Conservation (phyloP, 2,888 invertebrate genomes). For the Diarsia rubi region DNA sequence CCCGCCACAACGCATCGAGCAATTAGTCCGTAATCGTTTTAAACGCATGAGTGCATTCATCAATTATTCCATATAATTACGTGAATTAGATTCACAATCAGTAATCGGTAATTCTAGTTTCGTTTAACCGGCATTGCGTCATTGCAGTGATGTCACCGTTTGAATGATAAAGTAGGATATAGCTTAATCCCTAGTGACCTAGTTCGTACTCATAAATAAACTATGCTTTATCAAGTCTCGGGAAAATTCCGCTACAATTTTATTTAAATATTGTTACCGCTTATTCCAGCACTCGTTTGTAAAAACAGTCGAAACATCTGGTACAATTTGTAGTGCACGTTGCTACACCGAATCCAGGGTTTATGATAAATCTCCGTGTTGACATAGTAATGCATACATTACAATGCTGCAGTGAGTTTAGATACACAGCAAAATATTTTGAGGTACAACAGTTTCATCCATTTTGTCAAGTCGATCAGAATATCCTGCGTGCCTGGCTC, state of each 20-base stretch:
- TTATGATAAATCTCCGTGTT: slow-evolving; percentile 36
- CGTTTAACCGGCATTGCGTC: slow-evolving; percentile 50
- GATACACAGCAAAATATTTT: slow-evolving; percentile 22
- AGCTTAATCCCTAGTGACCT: slow-evolving; percentile 47
- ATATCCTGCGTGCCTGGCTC: neutral
- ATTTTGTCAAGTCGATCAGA: neutral
- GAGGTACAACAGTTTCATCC: neutral
- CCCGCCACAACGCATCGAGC: slow-evolving; percentile 38
- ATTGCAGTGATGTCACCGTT: slow-evolving; percentile 40
- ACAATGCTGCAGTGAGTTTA: slow-evolving; percentile 12
- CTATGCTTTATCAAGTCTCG: slow-evolving; percentile 15
- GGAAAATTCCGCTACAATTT: slow-evolving; percentile 16
- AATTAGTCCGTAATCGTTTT: slow-evolving; percentile 65
- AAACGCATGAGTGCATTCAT: slow-evolving; percentile 63
- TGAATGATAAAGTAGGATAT: slow-evolving; percentile 43
- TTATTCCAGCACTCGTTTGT: slow-evolving; percentile 12
- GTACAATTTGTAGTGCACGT: slow-evolving; percentile 41
- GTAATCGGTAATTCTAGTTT: slow-evolving; percentile 56
- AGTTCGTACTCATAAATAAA: slow-evolving; percentile 30
- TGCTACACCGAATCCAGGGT: slow-evolving; percentile 5
- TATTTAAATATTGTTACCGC: slow-evolving; percentile 1
- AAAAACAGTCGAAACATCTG: slow-evolving; percentile 24
- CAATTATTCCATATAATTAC: slow-evolving; percentile 62
- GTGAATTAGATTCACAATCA: slow-evolving; percentile 54
- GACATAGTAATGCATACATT: slow-evolving; percentile 42